Base-by-base conservation (phyloP, 2,797 vertebrate species). In the Eulemur coronatus region DNA sequence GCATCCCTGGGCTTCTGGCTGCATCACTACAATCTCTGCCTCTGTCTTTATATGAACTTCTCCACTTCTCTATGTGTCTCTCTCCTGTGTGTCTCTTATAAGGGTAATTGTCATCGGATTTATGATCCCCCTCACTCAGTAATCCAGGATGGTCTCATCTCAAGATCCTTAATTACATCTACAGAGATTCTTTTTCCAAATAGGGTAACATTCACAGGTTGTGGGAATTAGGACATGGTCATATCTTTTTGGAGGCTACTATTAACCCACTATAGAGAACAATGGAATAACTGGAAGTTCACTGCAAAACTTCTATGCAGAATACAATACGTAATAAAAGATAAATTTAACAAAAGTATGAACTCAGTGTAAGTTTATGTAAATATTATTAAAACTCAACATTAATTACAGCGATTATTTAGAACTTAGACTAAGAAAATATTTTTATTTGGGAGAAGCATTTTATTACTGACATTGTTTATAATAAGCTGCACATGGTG, bases 391-490 rank as follows among this genome's bases (percentile, higher is more conserved):
- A 92, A 88, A 89, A 78, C 2, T 85, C n/a, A 84, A 46, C 33
- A 67, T 26, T 67, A 76, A 78, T 17, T 69, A 2, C 1, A 72
- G 33, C 7, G 61, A 65, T 55, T 55, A 69, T 48, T 94, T 72
- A 52, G 61, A 86, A 87, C 1, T 61, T 81, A 80, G 14, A 46
- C 14, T 35, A 48, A 69, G 50, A 93, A 87, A 73, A 55, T 43
- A 28, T 48, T 69, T 85, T 63, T 72, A 72, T 43, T 18, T 38
- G 18, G 38, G 22, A 90, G 15, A 91, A 63, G 4, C 26, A 89
- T 84, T 95, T 95, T 63, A 92, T 78, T 28, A 33, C n/a, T 91
- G 81, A 80, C 24, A 63, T 52, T 94, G 30, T 63, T 95, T 91
- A 78, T 14, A 92, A 85, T 89, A 86, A 61, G 6, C 67, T 90